Percentiles rank a stretch among this genome's conserved stretches.
phyloP scores from a whole-genome alignment of 2,797 vertebrate species.

The Ceryle rudis region DNA sequence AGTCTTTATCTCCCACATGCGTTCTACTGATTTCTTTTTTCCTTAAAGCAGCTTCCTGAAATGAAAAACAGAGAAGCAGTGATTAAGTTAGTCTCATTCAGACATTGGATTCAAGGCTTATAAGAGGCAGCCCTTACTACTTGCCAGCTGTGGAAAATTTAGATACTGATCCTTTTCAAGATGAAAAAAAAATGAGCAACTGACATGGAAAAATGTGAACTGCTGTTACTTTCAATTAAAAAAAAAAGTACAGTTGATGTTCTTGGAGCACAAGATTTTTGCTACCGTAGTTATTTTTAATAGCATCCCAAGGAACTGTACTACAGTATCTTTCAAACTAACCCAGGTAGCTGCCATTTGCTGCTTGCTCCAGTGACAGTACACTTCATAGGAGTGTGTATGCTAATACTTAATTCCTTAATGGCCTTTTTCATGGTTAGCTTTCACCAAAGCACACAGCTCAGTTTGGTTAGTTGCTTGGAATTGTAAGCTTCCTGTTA shows the following conservation, averaged over 20 bases:
- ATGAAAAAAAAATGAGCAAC: neutral
- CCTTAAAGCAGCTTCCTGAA: conserved; percentile 79
- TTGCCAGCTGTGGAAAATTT: conserved; percentile 37
- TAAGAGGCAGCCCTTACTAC: neutral
- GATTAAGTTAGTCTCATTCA: neutral
- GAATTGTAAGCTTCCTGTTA: neutral
- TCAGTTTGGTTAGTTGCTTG: neutral
- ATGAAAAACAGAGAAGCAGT: conserved; percentile 47
- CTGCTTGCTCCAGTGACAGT: neutral
- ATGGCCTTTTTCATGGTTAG: neutral
- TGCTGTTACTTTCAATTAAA: neutral
- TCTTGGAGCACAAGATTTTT: neutral
- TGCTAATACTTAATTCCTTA: neutral
- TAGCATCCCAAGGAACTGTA: neutral
- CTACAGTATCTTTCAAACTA: neutral
- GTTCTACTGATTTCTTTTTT: conserved; percentile 48
- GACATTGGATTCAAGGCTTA: neutral
- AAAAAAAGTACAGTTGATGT: neutral
- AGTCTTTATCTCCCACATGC: conserved; percentile 51
- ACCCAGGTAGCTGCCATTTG: neutral
- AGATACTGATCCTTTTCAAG: neutral
- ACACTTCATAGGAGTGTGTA: too few species aligned
- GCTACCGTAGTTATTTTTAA: neutral
- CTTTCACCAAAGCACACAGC: neutral
- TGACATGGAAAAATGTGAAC: neutral